Evolutionary conservation across 2,888 invertebrate species (phyloP).

Genomic region (Melipona bicolor): DNA sequence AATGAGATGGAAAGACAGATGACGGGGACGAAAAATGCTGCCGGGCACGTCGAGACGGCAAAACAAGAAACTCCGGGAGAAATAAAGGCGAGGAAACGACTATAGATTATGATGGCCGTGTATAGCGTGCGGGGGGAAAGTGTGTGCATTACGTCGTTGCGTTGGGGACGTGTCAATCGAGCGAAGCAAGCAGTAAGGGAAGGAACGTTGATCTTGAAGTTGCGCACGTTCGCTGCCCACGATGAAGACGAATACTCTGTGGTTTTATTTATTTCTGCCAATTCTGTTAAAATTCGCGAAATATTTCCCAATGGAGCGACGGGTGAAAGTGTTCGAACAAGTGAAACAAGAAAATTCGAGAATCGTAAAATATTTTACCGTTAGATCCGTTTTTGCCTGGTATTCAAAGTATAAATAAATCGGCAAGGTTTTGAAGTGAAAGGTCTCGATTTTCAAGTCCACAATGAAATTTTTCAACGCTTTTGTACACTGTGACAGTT

Average conservation of each 20-base stretch:
- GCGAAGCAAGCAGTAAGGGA: neutral
- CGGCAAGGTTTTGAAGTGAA: too few species aligned
- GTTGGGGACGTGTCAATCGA: neutral
- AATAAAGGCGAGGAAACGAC: conserved; percentile 16
- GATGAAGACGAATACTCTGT: neutral
- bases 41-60: neutral
- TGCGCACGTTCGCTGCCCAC: neutral
- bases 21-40: conserved; percentile 24
- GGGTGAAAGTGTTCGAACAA: neutral
- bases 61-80: conserved; percentile 23
- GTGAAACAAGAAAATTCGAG: too few species aligned
- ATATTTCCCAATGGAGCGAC: neutral
- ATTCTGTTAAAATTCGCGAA: neutral
- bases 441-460: too few species aligned
- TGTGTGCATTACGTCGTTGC: neutral
- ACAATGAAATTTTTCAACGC: too few species aligned
- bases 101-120: conserved; percentile 6
- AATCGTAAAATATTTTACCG: too few species aligned
- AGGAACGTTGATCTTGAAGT: neutral
- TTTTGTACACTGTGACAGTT: too few species aligned
- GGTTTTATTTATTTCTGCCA: neutral
- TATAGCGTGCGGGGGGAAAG: neutral
- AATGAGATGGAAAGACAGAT: conserved; percentile 50
- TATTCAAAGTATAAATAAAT: too few species aligned
- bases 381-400: too few species aligned